Conservation (phyloP, 1,140 invertebrate species). For the Bombus affinis region DNA sequence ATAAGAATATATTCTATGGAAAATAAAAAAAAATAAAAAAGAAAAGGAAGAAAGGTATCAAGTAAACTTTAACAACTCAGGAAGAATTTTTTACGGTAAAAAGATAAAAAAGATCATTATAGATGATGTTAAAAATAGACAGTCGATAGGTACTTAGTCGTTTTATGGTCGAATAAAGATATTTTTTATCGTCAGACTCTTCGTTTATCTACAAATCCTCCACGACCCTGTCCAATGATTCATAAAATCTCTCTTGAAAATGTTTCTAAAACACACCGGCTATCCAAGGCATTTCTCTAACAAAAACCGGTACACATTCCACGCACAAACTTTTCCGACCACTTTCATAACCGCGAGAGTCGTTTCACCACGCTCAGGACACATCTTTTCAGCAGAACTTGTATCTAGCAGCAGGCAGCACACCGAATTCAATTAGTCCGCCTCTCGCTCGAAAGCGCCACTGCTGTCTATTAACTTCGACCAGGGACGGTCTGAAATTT, state of each 20-base stretch:
- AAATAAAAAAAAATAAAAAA: too few species aligned
- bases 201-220: not conserved
- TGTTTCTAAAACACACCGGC: not conserved
- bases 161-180: not conserved
- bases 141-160: not conserved
- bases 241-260: not conserved
- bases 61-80: too few species aligned
- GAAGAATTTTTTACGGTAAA: not conserved
- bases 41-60: too few species aligned
- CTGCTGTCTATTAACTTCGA: slow-evolving; percentile 37
- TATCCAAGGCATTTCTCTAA: not conserved
- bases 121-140: not conserved
- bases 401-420: slow-evolving; percentile 15
- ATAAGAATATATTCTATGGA: too few species aligned
- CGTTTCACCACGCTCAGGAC: slow-evolving; percentile 20
- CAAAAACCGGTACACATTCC: slow-evolving; percentile 7
- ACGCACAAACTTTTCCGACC: slow-evolving; percentile 14
- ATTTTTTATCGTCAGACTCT: not conserved
- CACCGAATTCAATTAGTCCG: slow-evolving; percentile 32
- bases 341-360: slow-evolving; percentile 22
- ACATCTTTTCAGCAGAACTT: slow-evolving; percentile 30
- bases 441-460: slow-evolving; percentile 2
- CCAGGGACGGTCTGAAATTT: slow-evolving; percentile 24
- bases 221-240: not conserved
- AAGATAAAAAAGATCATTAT: not conserved